These are phyloP conservation scores for Drosophila mettleri DNA, from an alignment of 2,888 invertebrate species.

Conservation along the genomic window DNA sequence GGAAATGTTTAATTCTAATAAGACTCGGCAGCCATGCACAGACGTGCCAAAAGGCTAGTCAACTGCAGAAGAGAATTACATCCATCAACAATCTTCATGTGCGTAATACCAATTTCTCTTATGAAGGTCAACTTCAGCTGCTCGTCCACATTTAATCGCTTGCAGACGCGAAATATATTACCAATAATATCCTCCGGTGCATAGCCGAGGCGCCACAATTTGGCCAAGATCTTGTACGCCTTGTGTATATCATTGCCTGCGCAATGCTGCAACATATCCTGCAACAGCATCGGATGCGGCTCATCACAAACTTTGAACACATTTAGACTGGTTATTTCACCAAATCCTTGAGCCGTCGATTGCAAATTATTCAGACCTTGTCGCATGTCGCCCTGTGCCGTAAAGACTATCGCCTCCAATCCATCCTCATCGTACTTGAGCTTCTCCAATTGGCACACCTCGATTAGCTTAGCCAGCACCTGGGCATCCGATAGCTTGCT, in stretches of 20 bases:
- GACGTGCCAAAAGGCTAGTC: conserved; percentile 93
- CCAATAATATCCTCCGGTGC: conserved; percentile 98
- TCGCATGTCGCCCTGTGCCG: conserved; percentile 99
- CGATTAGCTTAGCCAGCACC: conserved; percentile 92
- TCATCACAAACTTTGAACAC: conserved; percentile 99
- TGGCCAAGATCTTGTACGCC: conserved; percentile 94
- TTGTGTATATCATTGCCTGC: conserved; percentile 92
- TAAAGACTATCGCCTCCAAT: conserved; percentile 97
- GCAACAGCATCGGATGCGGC: conserved; percentile 97
- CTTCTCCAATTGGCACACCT: conserved; percentile 90
- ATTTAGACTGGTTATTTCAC: conserved; percentile 95
- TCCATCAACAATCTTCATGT: conserved; percentile 96
- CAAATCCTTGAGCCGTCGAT: conserved; percentile 96
- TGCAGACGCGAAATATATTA: conserved; percentile 97
- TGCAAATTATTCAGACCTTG: conserved; percentile 99
- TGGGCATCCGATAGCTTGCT: conserved; percentile 95
- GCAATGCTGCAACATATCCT: conserved; percentile 95
- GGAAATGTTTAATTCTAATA: conserved; percentile 34
- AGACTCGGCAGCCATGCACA: conserved; percentile 87
- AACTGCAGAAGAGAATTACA: conserved; percentile 94
- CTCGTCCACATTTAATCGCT: conserved; percentile 93
- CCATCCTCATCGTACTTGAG: conserved; percentile 96
- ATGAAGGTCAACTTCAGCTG: conserved; percentile 93
- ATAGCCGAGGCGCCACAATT: conserved; percentile 97
- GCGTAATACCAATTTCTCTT: conserved; percentile 95